phyloP scores from a whole-genome alignment of 2,113 vertebrate genomes.

The Scartelaos histophorus region DNA sequence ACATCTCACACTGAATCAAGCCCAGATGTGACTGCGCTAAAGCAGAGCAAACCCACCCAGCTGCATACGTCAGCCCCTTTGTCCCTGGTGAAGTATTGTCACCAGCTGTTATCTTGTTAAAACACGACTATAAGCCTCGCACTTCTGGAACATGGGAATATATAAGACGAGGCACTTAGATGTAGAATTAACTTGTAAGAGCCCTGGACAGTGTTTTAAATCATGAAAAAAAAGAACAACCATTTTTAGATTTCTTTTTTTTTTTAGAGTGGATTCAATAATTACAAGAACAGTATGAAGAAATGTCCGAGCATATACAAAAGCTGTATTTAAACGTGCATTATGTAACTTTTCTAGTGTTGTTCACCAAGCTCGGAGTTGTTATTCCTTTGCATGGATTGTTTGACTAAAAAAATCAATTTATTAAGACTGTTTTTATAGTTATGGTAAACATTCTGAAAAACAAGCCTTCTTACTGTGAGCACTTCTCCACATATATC shows the following conservation, averaged over 20 bases:
- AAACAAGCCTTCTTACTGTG: no score
- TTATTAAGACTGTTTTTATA: no score
- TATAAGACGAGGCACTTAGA: not conserved
- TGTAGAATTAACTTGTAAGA: not conserved
- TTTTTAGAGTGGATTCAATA: no score
- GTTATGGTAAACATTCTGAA: no score
- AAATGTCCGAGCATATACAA: not conserved
- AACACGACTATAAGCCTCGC: not conserved
- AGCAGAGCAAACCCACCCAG: slow-evolving; percentile 31
- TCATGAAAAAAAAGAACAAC: not conserved
- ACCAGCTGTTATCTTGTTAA: slow-evolving; percentile 20
- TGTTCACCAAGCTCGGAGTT: no score
- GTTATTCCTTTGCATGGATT: no score
- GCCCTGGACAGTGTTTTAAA: not conserved
- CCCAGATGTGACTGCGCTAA: slow-evolving; percentile 58
- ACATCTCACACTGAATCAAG: slow-evolving; percentile 57
- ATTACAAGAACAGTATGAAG: not conserved
- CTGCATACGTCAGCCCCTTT: slow-evolving; percentile 34
- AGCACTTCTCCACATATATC: no score
- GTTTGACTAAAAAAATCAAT: no score
- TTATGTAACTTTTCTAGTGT: no score
- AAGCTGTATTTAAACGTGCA: no score
- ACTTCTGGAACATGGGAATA: not conserved
- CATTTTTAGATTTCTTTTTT: no score
- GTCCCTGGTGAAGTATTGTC: slow-evolving; percentile 28